A percentile compares a stretch with the other conserved stretches of the same genome.
Evolutionary conservation across 2,888 invertebrate species (phyloP).

Genomic region (Andrena minutula): DNA sequence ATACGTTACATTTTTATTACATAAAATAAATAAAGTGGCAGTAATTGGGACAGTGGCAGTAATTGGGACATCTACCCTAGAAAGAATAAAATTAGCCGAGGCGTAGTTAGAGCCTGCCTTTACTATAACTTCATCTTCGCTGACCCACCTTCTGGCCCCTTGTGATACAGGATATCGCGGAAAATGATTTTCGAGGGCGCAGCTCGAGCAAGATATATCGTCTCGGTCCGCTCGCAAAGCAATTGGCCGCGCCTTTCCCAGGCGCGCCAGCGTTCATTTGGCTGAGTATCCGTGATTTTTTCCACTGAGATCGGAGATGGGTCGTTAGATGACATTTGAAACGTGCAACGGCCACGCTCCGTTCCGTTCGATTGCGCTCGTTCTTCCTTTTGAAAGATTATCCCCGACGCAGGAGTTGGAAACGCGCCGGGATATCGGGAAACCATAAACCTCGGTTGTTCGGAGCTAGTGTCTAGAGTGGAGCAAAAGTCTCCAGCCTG

Average conservation of each 20-base stretch:
- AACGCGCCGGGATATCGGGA: neutral
- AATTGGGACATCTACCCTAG: too few species aligned
- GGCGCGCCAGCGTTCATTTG: conserved; percentile 45
- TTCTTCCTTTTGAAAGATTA: conserved; percentile 9
- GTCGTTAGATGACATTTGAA: conserved; percentile 41
- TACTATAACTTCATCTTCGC: too few species aligned
- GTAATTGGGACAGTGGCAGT: too few species aligned
- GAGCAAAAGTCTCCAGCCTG: too few species aligned
- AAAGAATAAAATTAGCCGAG: too few species aligned
- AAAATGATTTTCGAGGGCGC: conserved; percentile 62
- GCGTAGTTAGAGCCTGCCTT: too few species aligned
- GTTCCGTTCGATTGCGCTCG: neutral
- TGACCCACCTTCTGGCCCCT: too few species aligned
- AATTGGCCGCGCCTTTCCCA: conserved; percentile 65
- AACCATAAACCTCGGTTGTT: neutral
- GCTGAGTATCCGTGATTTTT: conserved; percentile 12
- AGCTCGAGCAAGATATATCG: conserved; percentile 47
- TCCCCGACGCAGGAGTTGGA: neutral
- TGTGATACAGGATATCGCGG: too few species aligned
- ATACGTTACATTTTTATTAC: too few species aligned
- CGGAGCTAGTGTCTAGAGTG: neutral
- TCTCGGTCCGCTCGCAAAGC: conserved; percentile 42
- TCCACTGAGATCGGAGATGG: neutral
- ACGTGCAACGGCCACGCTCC: neutral
- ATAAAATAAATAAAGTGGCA: too few species aligned